Evolutionary conservation across 2,888 invertebrate genomes (phyloP).

Genomic region (Drosophila mercatorum): DNA sequence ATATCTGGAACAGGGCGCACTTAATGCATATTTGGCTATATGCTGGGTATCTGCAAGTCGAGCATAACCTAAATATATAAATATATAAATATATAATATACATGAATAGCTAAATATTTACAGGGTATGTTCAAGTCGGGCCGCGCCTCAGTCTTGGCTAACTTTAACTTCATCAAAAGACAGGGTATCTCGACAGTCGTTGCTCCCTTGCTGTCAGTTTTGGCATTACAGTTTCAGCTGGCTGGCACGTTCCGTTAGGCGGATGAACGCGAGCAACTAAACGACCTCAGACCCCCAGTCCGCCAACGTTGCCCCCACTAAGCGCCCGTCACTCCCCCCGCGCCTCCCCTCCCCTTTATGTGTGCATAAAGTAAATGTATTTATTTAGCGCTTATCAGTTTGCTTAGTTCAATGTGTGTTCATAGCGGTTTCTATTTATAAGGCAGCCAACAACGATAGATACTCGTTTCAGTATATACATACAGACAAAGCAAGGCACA

Average conservation of each 20-base stretch:
- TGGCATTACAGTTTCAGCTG: constrained; percentile 19
- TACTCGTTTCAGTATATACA: constrained; percentile 33
- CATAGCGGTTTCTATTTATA: constrained; percentile 59
- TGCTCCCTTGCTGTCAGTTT: background rate
- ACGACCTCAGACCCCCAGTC: constrained; percentile 34
- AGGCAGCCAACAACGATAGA: constrained; percentile 38
- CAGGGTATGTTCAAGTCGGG: no score
- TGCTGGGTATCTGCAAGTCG: background rate
- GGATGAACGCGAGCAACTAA: constrained; percentile 28
- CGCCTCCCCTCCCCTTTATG: background rate
- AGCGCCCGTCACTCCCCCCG: background rate
- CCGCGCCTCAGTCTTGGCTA: no score
- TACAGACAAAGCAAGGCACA: background rate
- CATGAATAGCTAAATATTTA: no score
- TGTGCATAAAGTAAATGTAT: constrained; percentile 54
- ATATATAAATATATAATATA: no score
- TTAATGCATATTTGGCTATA: no score
- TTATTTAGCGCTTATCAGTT: constrained; percentile 62
- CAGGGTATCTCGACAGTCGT: background rate
- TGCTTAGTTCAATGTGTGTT: constrained; percentile 46
- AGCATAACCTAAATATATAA: background rate
- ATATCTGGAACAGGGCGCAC: no score
- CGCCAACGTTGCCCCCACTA: background rate
- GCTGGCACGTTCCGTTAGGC: constrained; percentile 37
- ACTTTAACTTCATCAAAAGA: no score